phyloP scores from a whole-genome alignment of 2,888 invertebrate species.

The Teleiodes luculella region DNA sequence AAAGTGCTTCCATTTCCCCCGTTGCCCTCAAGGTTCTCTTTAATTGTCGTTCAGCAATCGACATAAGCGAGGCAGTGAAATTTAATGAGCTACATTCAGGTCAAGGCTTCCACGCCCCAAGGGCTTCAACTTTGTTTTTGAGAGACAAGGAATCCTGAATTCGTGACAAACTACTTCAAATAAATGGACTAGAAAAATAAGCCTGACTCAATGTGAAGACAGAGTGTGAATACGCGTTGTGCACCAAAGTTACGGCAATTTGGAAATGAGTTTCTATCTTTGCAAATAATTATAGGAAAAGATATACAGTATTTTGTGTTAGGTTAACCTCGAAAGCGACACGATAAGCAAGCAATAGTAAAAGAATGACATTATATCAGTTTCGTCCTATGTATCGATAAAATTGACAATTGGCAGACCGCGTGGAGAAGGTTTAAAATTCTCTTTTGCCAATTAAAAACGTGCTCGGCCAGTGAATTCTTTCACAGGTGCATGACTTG shows the following conservation, averaged over 20 bases:
- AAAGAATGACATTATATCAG: too few relatives aligned
- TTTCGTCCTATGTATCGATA: background rate
- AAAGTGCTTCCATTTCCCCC: constrained; percentile 41
- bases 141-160: constrained; percentile 3
- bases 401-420: constrained; percentile 29
- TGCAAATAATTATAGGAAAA: too few relatives aligned
- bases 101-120: constrained; percentile 51
- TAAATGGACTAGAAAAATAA: too few relatives aligned
- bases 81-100: constrained; percentile 65
- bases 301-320: too few relatives aligned
- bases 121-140: constrained; percentile 24
- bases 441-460: constrained; percentile 53
- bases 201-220: too few relatives aligned
- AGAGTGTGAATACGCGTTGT: too few relatives aligned
- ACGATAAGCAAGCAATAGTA: too few relatives aligned
- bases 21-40: constrained; percentile 50
- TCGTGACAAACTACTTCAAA: constrained; percentile 13
- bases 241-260: too few relatives aligned
- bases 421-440: constrained; percentile 31
- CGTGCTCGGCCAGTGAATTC: constrained; percentile 45
- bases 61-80: constrained; percentile 58
- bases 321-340: too few relatives aligned
- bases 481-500: constrained; percentile 47
- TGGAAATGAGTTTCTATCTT: too few relatives aligned
- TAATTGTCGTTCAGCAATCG: constrained; percentile 64